Conservation (phyloP, 2,113 vertebrate genomes). For the Calonectris borealis region DNA sequence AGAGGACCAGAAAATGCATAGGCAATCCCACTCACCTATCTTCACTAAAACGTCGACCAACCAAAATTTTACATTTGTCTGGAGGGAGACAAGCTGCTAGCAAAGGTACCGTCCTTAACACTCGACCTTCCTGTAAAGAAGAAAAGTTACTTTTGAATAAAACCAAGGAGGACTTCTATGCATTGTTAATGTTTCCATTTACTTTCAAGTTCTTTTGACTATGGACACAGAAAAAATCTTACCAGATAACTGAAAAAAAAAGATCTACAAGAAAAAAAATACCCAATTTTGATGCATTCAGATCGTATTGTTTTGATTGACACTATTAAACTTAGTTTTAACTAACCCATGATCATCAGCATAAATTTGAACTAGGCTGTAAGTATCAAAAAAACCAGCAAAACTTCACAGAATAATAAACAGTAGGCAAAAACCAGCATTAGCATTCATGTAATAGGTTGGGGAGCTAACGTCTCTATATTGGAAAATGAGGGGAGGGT, state of each 20-base stretch:
- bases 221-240: neutral
- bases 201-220: neutral
- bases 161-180: neutral
- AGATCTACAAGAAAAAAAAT: neutral
- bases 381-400: neutral
- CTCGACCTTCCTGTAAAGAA: conserved; percentile 86
- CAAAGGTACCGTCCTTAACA: conserved; percentile 91
- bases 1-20: neutral
- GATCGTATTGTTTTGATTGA: neutral
- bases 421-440: neutral
- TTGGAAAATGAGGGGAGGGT: neutral
- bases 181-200: neutral
- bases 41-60: conserved; percentile 91
- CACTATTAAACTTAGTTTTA: neutral
- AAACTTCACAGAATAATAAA: neutral
- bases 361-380: neutral
- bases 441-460: neutral
- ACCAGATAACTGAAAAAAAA: neutral
- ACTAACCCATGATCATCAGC: neutral
- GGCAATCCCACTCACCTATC: conserved; percentile 81
- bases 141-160: neutral
- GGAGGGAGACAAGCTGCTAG: conserved; percentile 91
- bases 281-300: neutral
- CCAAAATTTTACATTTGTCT: conserved; percentile 88
- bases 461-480: neutral